phyloP scores from a whole-genome alignment of 2,797 vertebrate species.

The Parauchenoglanis ngamensis region DNA sequence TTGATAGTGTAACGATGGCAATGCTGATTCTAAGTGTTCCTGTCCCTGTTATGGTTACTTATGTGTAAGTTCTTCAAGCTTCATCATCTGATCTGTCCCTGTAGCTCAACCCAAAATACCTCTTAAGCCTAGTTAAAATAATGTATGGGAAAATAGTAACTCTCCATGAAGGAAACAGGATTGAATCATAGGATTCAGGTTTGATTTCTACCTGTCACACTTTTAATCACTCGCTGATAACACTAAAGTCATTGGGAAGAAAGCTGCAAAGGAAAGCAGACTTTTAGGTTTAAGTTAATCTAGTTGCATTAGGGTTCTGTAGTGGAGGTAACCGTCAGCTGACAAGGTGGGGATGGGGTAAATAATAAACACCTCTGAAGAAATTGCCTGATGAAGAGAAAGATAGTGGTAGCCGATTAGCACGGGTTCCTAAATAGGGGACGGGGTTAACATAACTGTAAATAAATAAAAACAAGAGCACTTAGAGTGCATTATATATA shows the following conservation, averaged over 20 bases:
- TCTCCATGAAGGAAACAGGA: background rate
- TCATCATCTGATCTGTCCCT: background rate
- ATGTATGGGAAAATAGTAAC: background rate
- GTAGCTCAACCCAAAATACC: background rate
- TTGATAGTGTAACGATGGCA: background rate
- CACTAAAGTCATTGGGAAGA: background rate
- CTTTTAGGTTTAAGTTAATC: background rate
- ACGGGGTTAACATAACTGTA: background rate
- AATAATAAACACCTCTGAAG: background rate
- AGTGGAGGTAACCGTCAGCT: background rate
- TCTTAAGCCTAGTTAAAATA: background rate
- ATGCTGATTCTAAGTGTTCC: background rate
- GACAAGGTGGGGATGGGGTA: background rate
- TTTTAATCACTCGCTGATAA: background rate
- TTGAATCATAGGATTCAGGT: background rate
- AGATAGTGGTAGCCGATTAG: background rate
- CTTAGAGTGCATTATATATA: background rate
- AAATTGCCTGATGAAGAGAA: background rate
- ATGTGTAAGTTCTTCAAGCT: background rate
- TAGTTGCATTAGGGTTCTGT: background rate
- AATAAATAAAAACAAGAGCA: background rate
- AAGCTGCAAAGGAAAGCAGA: background rate
- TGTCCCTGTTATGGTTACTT: background rate
- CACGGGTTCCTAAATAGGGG: background rate
- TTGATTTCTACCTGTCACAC: background rate